A percentile compares a stretch with the other conserved stretches of the same genome.
Evolutionary conservation across 1,140 invertebrate species (phyloP).

Genomic region (Hycleus phaleratus): DNA sequence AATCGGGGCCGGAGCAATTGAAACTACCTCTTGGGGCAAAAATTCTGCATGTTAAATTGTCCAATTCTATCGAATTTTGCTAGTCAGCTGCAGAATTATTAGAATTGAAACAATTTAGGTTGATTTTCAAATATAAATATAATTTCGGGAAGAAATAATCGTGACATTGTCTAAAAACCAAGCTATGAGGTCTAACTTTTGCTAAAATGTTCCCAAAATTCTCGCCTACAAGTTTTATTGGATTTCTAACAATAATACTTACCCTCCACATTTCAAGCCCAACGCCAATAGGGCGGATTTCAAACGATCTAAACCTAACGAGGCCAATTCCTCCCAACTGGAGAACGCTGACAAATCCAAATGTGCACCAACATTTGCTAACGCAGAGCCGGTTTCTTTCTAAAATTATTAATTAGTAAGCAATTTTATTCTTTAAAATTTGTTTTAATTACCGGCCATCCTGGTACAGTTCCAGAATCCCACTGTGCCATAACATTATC

Average conservation of each 20-base stretch:
- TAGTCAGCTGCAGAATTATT: no score
- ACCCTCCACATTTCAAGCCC: conserved; percentile 97
- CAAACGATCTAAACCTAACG: conserved; percentile 90
- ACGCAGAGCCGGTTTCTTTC: conserved; percentile 90
- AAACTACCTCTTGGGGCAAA: background rate
- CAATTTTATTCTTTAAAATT: background rate
- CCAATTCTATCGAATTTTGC: no score
- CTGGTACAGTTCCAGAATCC: conserved; percentile 82
- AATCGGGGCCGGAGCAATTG: no score
- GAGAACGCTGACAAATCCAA: conserved; percentile 95
- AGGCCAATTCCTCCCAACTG: conserved; percentile 95
- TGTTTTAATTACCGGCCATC: conserved; percentile 71
- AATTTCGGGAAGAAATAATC: no score
- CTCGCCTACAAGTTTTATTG: no score
- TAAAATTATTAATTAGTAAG: conserved; percentile 38
- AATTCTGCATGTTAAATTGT: no score
- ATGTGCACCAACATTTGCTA: conserved; percentile 89
- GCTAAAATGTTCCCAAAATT: no score
- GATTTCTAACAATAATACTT: conserved; percentile 22
- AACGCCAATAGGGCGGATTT: conserved; percentile 96
- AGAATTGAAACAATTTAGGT: no score
- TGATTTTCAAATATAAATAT: no score
- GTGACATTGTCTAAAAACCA: no score
- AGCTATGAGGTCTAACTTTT: no score
- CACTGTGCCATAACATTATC: conserved; percentile 79